A percentile compares a stretch with the other conserved stretches of the same genome.
These are phyloP conservation scores for Oncorhynchus mykiss DNA, from an alignment of 2,113 vertebrate genomes.

Conservation along the genomic window DNA sequence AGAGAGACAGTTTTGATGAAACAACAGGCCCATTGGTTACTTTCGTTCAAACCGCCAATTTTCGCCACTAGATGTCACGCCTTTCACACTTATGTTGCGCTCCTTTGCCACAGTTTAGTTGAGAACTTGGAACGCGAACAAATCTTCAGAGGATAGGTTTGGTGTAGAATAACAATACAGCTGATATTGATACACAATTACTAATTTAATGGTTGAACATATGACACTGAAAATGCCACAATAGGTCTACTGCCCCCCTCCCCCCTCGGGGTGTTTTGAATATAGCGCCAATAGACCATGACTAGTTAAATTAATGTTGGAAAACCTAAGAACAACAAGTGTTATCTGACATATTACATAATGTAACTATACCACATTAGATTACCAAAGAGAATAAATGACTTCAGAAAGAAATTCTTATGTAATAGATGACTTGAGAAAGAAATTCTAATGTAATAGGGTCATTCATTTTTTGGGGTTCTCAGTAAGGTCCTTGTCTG, in stretches of 20 bases:
- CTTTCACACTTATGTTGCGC: slow-evolving; percentile 2
- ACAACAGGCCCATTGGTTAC: slow-evolving; percentile 44
- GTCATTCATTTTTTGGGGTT: neutral
- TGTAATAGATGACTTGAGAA: neutral
- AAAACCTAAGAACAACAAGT: too few species aligned
- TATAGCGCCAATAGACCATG: too few species aligned
- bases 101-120: neutral
- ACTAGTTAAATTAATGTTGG: too few species aligned
- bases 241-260: too few species aligned
- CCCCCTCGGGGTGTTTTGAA: too few species aligned
- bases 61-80: slow-evolving; percentile 40
- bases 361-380: too few species aligned
- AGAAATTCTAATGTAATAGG: neutral
- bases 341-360: too few species aligned
- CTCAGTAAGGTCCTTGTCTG: neutral
- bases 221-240: too few species aligned
- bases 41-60: neutral
- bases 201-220: too few species aligned
- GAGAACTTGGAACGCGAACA: neutral
- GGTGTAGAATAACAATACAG: too few species aligned
- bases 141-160: too few species aligned
- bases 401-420: neutral
- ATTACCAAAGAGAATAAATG: neutral
- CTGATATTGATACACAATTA: too few species aligned
- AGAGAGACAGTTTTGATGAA: neutral